Evolutionary conservation across 1,140 invertebrate species (phyloP).

Genomic region (Ooceraea biroi): DNA sequence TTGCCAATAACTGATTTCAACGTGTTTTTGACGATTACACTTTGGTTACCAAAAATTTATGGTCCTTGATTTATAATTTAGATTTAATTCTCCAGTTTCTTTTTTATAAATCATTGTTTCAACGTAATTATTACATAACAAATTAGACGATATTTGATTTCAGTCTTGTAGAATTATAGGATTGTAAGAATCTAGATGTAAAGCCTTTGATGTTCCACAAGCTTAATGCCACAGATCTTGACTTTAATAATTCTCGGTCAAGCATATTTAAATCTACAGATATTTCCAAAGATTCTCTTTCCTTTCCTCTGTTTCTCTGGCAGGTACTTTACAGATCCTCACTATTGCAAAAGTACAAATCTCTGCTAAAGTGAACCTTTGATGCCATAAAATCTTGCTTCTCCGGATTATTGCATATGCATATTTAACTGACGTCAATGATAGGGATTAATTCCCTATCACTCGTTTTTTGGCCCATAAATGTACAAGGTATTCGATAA

Average conservation of each 20-base stretch:
- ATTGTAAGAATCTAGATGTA: neutral
- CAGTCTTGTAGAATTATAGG: too few species aligned
- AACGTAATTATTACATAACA: too few species aligned
- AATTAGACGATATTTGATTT: too few species aligned
- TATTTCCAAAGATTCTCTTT: slow-evolving; percentile 11
- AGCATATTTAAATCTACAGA: neutral
- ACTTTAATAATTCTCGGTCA: neutral
- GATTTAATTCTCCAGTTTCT: neutral
- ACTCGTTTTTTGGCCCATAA: too few species aligned
- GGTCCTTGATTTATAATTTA: too few species aligned
- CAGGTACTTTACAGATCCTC: too few species aligned
- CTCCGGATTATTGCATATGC: neutral
- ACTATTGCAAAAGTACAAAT: too few species aligned
- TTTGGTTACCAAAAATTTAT: neutral
- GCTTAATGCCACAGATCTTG: neutral
- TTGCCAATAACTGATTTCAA: neutral
- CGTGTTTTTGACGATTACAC: neutral
- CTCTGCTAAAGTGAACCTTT: neutral
- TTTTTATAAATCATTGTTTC: too few species aligned
- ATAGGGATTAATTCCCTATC: too few species aligned
- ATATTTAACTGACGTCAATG: neutral
- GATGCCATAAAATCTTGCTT: neutral
- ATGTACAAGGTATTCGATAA: too few species aligned
- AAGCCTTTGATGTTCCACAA: neutral
- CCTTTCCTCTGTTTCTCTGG: too few species aligned